Conservation (phyloP, 2,888 invertebrate species). For the Nemapogon koenigi region DNA sequence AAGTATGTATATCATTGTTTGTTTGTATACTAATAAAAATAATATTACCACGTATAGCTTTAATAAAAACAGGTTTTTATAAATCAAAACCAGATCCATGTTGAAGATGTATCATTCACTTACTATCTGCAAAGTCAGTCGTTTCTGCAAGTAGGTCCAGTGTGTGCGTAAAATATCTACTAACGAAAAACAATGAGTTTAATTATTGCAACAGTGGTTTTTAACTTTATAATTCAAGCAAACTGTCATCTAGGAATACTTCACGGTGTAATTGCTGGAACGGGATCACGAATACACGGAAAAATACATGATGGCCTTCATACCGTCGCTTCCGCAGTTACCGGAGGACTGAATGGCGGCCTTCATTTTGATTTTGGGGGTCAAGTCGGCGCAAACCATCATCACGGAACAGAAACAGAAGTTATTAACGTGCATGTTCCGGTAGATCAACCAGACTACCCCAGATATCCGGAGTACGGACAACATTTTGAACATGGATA, state of each 20-base stretch:
- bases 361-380: constrained; percentile 24
- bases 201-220: constrained; percentile 13
- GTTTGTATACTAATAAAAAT: too few species aligned
- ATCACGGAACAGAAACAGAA: not conserved
- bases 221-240: constrained; percentile 17
- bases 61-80: too few species aligned
- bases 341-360: constrained; percentile 28
- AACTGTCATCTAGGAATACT: constrained; percentile 19
- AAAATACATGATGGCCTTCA: constrained; percentile 28
- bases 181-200: constrained; percentile 1
- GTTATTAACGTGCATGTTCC: not conserved
- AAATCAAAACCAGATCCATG: too few species aligned
- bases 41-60: too few species aligned
- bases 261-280: constrained; percentile 24
- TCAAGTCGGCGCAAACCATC: constrained; percentile 18
- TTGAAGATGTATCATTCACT: too few species aligned
- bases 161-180: constrained; percentile 3
- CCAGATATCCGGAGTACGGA: too few species aligned
- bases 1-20: too few species aligned
- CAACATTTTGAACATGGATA: not conserved
- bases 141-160: constrained; percentile 1
- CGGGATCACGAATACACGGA: constrained; percentile 23
- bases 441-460: too few species aligned
- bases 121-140: constrained; percentile 11
- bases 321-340: constrained; percentile 27